phyloP scores from a whole-genome alignment of 2,888 invertebrate species.

The Epirrhoe alternata region DNA sequence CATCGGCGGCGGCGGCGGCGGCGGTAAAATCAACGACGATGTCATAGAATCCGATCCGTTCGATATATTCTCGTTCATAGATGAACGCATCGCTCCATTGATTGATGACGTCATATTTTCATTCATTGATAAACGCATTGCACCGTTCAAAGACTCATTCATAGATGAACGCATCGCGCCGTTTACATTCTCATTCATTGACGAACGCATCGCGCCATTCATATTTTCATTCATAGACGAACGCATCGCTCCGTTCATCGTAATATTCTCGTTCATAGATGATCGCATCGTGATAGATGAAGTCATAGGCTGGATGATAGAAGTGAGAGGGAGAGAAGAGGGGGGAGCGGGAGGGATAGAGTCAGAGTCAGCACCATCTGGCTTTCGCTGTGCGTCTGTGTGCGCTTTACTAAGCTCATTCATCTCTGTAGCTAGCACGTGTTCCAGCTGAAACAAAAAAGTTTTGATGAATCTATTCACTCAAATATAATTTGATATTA shows the following conservation, averaged over 20 bases:
- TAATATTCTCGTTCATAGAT: constrained; percentile 48
- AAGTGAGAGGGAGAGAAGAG: constrained; percentile 64
- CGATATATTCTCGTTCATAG: constrained; percentile 46
- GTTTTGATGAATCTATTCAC: constrained; percentile 35
- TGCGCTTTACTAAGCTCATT: constrained; percentile 71
- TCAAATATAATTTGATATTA: too few species aligned
- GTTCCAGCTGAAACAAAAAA: constrained; percentile 64
- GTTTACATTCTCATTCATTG: constrained; percentile 39
- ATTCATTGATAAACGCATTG: constrained; percentile 52
- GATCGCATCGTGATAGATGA: constrained; percentile 46
- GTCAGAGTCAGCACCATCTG: constrained; percentile 79
- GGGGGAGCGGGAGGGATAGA: constrained; percentile 73
- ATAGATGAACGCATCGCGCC: constrained; percentile 37
- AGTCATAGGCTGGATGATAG: constrained; percentile 55
- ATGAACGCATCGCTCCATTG: constrained; percentile 50
- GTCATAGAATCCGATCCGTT: constrained; percentile 57
- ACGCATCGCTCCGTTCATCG: constrained; percentile 41
- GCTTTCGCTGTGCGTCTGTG: constrained; percentile 73
- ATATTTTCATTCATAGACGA: constrained; percentile 32
- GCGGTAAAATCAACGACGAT: constrained; percentile 63
- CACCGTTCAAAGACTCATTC: constrained; percentile 31
- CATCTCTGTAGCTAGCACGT: constrained; percentile 77
- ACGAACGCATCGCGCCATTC: constrained; percentile 50
- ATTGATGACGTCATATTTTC: constrained; percentile 4
- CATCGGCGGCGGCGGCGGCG: constrained; percentile 64